Evolutionary conservation across 2,797 vertebrate genomes (phyloP), one percentile per base, ranked within the genome.

Genomic region (Gadopsis bispinosus): DNA sequence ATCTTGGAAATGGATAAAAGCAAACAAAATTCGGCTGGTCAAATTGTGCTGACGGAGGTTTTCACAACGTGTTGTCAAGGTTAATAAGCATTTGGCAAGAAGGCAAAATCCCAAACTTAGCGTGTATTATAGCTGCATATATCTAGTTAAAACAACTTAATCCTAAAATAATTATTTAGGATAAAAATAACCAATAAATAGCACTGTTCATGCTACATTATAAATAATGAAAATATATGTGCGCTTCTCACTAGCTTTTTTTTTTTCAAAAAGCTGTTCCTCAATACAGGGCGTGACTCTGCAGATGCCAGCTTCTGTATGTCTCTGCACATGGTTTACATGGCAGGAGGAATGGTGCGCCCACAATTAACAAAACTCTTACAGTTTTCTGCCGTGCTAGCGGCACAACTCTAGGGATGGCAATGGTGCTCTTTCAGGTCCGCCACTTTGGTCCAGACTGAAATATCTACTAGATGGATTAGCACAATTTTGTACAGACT

Each of bases 1-100:
- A 64, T 82, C 66, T 84, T 80, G 79, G 71, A 87, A 59, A 77
- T 5, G 29, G 77, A 82, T 87, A 58, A 86, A 84, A 75, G 73
- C 13, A 62, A 70, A 81, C 10, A 16, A 78, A 75, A 80, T 69
- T 63, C 26, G 1, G 13, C 68, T 63, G 71, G 62, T 88, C 69
- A 85, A 83, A 83, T 83, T 65, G 43, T 77, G 55, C 45, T 77
- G 79, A 84, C 19, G 6, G 73, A 48, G 48, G 26, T 48, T 83
- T 84, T 80, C 19, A 47, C 69, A 79, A 79, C 68, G 65, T 20
- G 69, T 69, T 62, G 53, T 84, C 58, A 67, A 50, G 56, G 72
- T 83, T 86, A 80, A 81, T 80, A 66, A 73, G 51, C 54, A 47
- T 73, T 76, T 74, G 69, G 66, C 54, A 29, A 65, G 43, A 69